Evolutionary conservation across 2,113 vertebrate species (phyloP), one percentile per base, ranked within the genome.

Genomic region (Ochotona curzoniae): DNA sequence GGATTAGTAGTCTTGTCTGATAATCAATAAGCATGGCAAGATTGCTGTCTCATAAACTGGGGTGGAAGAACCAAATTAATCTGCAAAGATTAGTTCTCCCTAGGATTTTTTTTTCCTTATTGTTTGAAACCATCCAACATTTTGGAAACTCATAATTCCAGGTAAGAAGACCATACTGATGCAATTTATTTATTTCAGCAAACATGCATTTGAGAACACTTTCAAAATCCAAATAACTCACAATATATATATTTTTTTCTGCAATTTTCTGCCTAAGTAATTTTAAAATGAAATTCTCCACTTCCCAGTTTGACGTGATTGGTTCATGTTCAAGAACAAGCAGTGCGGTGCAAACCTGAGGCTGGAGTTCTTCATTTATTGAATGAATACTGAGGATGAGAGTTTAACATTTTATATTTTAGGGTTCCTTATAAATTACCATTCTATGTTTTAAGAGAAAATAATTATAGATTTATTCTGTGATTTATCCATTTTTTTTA

Each of bases 1-100:
- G 98, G 99, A 99, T 99, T 99, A 99, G 98, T 98, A 98, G 98
- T 97, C 98, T 99, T 98, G 98, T 98, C 99, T 99, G 98, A 98
- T 99, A 99, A 99, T 99, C 99, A 99, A 99, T 99, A 99, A 98
- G 98, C 98, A 98, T 98, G 98, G 98, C 97, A 97, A 98, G 98
- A 98, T 97, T 98, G 98, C 97, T 96, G 96, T 97, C 97, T 97
- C 97, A 98, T 96, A 98, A 97, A 98, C 97, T 92, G 76, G 96
- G 95, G 87, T 95, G 97, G 86, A 88, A 97, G 96, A 97, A 96
- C 97, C 97, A 97, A 97, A 98, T 98, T 97, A 98, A 98, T 98
- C 97, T 98, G 95, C 92, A 89, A 96, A 98, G 97, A 98, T 98
- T 97, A 96, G 95, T 96, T 96, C 82, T 96, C 92, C 91, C 90